Evolutionary conservation across 2,113 vertebrate genomes (phyloP), one percentile per base, ranked within the genome.

Genomic region (Ochotona curzoniae): DNA sequence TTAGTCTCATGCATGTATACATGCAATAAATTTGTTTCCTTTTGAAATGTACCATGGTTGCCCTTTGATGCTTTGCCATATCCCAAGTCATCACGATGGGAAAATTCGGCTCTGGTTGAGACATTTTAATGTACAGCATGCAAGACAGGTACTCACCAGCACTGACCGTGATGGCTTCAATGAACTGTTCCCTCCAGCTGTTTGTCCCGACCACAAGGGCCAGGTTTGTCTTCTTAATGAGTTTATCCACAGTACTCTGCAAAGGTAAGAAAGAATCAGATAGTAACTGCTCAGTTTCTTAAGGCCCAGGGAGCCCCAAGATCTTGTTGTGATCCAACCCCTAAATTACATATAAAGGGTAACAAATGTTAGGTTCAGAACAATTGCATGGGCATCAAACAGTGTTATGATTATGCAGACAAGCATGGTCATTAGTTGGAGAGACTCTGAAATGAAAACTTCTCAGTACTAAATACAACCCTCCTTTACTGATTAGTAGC

Each of bases 141-240:
- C 87, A 44, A n/a, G 60, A 83, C 80, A 94, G 93, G 38, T 51
- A 97, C 99, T 98, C 98, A 99, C 99, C 99, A 25, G 99, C 99
- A 2, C 99, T 99, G 97, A 99, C 99, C 0, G 99, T 99, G 96
- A 99, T 99, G 5, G 99, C 99, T 93, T 99, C 99, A 26, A 99
- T 98, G 87, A 99, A 99, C 97, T 99, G 99, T 90, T 99, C 99
- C 93, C 99, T 99, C 99, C 99, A 99, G 98, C 98, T 99, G 98
- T 99, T 99, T 0, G 99, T 99, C 85, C 99, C 99, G 25, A 99
- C 98, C 97, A 99, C 98, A 54, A 99, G 98, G 69, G 99, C 99
- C 96, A 99, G 97, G 98, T 99, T 99, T 1, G 99, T 99, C 98
- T 99, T 99, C 98, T 99, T 99, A 86, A 99, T 99, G 92, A 99